Conservation (phyloP, 2,888 invertebrate species). For the Acrocera orbiculus region DNA sequence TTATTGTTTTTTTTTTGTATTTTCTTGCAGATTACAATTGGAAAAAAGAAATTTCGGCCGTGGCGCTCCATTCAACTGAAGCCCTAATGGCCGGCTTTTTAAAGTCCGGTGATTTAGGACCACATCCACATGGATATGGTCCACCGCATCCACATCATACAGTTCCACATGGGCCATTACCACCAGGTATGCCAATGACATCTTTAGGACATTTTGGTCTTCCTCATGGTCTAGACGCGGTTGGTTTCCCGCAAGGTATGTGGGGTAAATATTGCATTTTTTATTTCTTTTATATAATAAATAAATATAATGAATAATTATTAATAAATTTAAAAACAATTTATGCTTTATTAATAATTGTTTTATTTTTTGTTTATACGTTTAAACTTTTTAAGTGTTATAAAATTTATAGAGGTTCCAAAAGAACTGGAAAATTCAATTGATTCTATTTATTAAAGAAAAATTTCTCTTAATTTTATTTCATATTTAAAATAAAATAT, state of each 20-base stretch:
- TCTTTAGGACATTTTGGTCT: conserved; percentile 32
- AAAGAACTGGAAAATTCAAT: too few relatives aligned
- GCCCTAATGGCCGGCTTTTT: conserved; percentile 33
- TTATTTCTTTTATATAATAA: too few relatives aligned
- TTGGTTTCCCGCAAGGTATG: conserved; percentile 35
- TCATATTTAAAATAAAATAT: too few relatives aligned
- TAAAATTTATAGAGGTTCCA: too few relatives aligned
- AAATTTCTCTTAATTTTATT: too few relatives aligned
- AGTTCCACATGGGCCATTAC: conserved; percentile 30
- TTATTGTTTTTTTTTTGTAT: background rate
- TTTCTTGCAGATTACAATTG: background rate
- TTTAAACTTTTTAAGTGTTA: too few relatives aligned
- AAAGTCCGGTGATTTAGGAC: conserved; percentile 29
- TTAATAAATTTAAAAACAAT: too few relatives aligned
- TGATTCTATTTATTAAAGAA: too few relatives aligned
- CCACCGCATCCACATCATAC: conserved; percentile 31
- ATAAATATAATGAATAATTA: too few relatives aligned
- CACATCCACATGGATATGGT: conserved; percentile 32
- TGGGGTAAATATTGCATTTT: conserved; percentile 31
- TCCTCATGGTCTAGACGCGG: conserved; percentile 32
- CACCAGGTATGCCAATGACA: conserved; percentile 33
- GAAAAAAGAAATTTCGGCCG: conserved; percentile 22
- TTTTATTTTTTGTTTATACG: too few relatives aligned
- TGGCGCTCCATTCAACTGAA: conserved; percentile 33
- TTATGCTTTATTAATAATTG: too few relatives aligned